phyloP scores from a whole-genome alignment of 1,140 invertebrate genomes.

The Pectinophora gossypiella region DNA sequence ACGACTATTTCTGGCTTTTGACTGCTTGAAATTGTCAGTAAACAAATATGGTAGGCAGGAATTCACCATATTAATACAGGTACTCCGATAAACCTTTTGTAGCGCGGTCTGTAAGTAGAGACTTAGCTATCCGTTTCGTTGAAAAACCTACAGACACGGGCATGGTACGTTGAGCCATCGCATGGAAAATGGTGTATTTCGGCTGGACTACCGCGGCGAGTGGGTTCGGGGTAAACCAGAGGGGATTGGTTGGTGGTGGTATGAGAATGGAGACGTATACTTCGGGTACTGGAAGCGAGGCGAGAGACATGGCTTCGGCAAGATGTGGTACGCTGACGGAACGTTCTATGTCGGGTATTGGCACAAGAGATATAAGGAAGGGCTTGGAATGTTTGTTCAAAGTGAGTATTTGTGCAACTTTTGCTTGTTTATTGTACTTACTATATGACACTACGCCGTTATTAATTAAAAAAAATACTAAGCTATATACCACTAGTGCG shows the following conservation, averaged over 20 bases:
- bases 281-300: slow-evolving; percentile 79
- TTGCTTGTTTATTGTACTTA: too few species aligned
- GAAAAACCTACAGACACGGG: slow-evolving; percentile 50
- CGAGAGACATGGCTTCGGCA: slow-evolving; percentile 79
- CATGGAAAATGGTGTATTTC: slow-evolving; percentile 50
- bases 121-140: too few species aligned
- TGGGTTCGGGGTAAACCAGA: slow-evolving; percentile 75
- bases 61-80: too few species aligned
- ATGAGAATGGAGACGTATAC: slow-evolving; percentile 76
- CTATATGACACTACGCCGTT: too few species aligned
- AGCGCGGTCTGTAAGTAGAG: too few species aligned
- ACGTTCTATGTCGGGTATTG: slow-evolving; percentile 77
- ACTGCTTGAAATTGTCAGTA: too few species aligned
- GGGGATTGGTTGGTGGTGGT: slow-evolving; percentile 75
- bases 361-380: slow-evolving; percentile 54
- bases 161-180: slow-evolving; percentile 47
- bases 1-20: too few species aligned
- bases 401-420: slow-evolving; percentile 29
- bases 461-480: too few species aligned
- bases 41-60: too few species aligned
- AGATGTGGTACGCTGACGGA: slow-evolving; percentile 76
- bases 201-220: slow-evolving; percentile 64
- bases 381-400: slow-evolving; percentile 70
- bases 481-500: too few species aligned
- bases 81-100: too few species aligned